Base-by-base conservation (phyloP, 2,797 vertebrate genomes). In the Neomorphus geoffroyi region DNA sequence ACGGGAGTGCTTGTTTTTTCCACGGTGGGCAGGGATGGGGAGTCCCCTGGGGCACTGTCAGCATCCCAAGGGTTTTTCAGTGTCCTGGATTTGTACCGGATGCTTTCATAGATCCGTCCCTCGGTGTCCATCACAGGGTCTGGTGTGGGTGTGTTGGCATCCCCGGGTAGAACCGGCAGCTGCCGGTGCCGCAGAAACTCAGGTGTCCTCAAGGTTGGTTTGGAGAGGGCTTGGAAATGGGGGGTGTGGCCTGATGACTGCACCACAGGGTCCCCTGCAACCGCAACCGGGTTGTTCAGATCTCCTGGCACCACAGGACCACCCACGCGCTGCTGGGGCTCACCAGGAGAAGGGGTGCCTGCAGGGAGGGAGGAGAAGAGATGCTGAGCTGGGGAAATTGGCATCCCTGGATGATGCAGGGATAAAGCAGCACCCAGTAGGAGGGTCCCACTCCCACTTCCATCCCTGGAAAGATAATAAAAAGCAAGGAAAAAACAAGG, bases 41-140 rank as follows among this genome's bases (percentile, higher is more conserved):
- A n/a, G 23, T 77, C 70, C 41, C 11, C 80, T 0, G 1, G 11
- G 26, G 26, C 0, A 8, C 56, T 80, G 37, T n/a, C 3, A 1
- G 21, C 37, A 35, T n/a, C 66, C 71, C 48, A 9, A 27, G 30
- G 6, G 4, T 61, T 78, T 61, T 30, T 32, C 39, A 37, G 30
- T 0, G 0, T 41, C 37, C 37, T 27, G 1, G 77, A 2, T 89
- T 92, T 89, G 61, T 82, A 73, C 7, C 30, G 35, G 69, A 96
- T 91, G 33, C 96, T 94, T 73, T 96, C 95, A 0, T 96, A 96
- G 80, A 96, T 67, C 12, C 17, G 9, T 15, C 67, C 92, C 18
- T 85, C 51, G 0, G 22, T 4, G 9, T 30, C 66, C 2, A 7
- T 33, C 10, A 2, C 33, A 1, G 41, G 9, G 6, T 81, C 62